Percentiles rank a stretch among this genome's conserved stretches.
phyloP scores from a whole-genome alignment of 2,113 vertebrate species.

The Oreochromis niloticus region DNA sequence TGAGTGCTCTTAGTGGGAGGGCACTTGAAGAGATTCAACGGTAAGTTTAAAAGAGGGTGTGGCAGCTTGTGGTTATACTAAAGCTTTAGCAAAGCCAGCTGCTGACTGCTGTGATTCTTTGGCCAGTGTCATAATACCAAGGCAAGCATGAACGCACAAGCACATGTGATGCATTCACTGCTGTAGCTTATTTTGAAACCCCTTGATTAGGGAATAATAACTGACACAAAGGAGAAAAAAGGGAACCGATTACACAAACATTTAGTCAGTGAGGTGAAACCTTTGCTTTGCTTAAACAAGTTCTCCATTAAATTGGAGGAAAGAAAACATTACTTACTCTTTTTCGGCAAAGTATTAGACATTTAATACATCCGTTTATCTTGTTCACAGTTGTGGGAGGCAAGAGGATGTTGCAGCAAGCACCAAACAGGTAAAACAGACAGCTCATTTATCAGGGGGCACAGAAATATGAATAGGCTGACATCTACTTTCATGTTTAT shows the following conservation, averaged over 20 bases:
- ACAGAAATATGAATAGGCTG: background rate
- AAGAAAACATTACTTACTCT: no score
- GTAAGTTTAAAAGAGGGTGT: conserved; percentile 12
- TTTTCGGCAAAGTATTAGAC: background rate
- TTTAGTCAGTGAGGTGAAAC: background rate
- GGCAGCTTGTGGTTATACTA: conserved; percentile 19
- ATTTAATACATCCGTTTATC: background rate
- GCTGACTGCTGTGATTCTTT: conserved; percentile 9
- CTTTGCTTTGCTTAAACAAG: background rate
- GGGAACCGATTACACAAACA: background rate
- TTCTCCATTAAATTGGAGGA: background rate
- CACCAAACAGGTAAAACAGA: background rate
- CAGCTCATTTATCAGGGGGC: background rate
- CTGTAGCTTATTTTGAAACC: background rate
- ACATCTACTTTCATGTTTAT: background rate
- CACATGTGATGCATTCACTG: background rate
- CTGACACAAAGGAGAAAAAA: background rate
- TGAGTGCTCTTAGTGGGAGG: background rate
- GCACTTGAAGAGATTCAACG: background rate
- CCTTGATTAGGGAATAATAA: conserved; percentile 12
- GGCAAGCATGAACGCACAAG: background rate
- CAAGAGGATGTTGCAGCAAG: background rate
- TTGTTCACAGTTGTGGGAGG: background rate
- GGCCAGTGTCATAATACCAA: conserved; percentile 9
- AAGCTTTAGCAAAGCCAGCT: background rate